phyloP scores from a whole-genome alignment of 2,113 vertebrate genomes.

The Patagioenas fasciata region DNA sequence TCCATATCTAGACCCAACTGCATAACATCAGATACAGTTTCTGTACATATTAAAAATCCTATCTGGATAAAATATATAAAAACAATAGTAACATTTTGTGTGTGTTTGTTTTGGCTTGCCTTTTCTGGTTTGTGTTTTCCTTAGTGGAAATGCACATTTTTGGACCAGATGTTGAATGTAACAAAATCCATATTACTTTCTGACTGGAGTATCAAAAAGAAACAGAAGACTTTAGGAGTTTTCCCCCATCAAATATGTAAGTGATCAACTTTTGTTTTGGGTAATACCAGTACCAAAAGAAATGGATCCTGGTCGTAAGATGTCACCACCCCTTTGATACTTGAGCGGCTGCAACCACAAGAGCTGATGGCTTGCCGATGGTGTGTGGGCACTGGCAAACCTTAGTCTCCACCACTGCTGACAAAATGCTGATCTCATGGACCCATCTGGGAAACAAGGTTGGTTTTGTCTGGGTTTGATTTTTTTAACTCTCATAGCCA shows the following conservation, averaged over 20 bases:
- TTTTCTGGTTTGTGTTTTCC: constrained; percentile 37
- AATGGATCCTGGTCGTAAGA: not conserved
- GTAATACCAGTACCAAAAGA: not conserved
- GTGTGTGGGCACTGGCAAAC: not conserved
- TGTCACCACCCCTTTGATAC: not conserved
- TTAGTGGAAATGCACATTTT: constrained; percentile 44
- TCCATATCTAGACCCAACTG: not conserved
- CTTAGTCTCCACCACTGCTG: not conserved
- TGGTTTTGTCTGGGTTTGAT: not conserved
- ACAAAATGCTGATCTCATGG: not conserved
- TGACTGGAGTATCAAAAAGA: constrained; percentile 26
- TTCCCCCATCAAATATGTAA: not conserved
- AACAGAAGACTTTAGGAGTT: not conserved
- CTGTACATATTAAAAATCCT: constrained; percentile 9
- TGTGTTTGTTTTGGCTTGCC: constrained; percentile 38
- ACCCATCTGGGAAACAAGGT: not conserved
- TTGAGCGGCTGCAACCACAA: fast-evolving
- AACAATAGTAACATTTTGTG: constrained; percentile 32
- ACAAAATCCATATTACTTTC: constrained; percentile 52
- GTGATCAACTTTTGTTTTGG: not conserved
- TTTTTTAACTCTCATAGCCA: not conserved
- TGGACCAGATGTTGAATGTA: constrained; percentile 47
- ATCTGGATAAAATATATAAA: not conserved
- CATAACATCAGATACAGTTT: constrained; percentile 17
- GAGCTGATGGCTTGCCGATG: not conserved